Base-by-base conservation (phyloP, 2,888 invertebrate species). In the Luperina testacea region DNA sequence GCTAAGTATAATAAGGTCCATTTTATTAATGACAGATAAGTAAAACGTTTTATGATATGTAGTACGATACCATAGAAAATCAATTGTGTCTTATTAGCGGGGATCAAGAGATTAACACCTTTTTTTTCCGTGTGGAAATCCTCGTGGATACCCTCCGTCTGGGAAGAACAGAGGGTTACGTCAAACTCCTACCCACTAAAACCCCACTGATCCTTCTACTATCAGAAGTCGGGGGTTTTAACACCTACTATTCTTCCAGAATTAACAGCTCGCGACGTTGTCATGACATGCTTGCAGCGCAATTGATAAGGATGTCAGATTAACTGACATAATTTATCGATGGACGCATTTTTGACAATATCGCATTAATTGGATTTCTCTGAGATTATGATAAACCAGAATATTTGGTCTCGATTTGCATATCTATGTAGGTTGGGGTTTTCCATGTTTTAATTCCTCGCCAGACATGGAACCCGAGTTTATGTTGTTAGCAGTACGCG, bases 301-400 rank as follows among this genome's bases (percentile, higher is more conserved):
- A 65, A 6, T 74, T 27, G 61, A 68, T 80, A 63, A 77, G 53
- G 1, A 8, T 38, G 27, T 24, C 61, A 38, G 27, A 77, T 57
- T 63, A 38, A 24, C n/a, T 63, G 77, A 53, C 51, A 82, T 17
- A 57, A 65, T 65, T 65, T 79, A 32, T 32, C 45, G 8, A 42
- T 32, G 13, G 57, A 13, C 15, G n/a, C 32, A 83, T 48, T 48
- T n/a, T 11, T 9, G 63, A 20, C 24, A 57, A 51, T 38, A 38
- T 38, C 53, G 27, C 15, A 38, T 42, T 64, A 48, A 69, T 69
- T 69, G 24, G 57, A 77, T 77, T 42, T 77, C 17, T 59, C 42
- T 53, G 24, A 32, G 78, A 78, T 83, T 83, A 59, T 65, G 78
- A 84, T 67, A 84, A 84, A 24, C 42, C 9, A 17, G 45, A 67